Percentiles rank a stretch among this genome's conserved stretches.
These are phyloP conservation scores for Crocallis elinguaria DNA, from an alignment of 2,888 invertebrate species.

Conservation along the genomic window DNA sequence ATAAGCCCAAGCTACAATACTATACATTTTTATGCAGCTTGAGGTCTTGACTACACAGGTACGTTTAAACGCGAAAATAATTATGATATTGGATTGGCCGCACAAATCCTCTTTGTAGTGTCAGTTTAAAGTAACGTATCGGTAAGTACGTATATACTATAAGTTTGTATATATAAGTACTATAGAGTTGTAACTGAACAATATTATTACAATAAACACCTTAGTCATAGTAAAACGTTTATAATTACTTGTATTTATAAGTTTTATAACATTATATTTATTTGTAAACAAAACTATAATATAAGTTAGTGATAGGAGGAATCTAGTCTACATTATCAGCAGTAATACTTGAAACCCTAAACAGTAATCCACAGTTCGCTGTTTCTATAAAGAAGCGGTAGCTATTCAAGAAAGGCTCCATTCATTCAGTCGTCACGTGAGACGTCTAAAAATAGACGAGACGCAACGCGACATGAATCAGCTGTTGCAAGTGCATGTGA, in stretches of 20 bases:
- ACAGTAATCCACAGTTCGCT: conserved; percentile 3
- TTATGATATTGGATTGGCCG: background rate
- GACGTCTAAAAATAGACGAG: conserved; percentile 66
- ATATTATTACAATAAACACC: no score
- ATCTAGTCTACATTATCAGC: no score
- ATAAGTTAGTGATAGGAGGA: no score
- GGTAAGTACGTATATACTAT: no score
- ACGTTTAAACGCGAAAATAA: background rate
- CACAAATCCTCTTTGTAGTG: conserved; percentile 4
- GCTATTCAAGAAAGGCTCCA: conserved; percentile 40
- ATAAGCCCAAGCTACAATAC: no score
- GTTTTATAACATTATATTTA: no score
- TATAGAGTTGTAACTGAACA: no score
- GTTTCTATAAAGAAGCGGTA: conserved; percentile 20
- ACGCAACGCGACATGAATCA: conserved; percentile 66
- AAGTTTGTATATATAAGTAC: no score
- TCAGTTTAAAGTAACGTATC: conserved; percentile 17
- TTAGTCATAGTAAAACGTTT: no score
- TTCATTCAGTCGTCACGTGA: conserved; percentile 56
- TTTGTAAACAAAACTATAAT: no score
- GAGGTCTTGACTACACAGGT: background rate
- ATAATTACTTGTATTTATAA: no score
- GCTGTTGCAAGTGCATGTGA: conserved; percentile 61
- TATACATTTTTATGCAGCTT: no score
- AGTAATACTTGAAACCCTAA: background rate